These are phyloP conservation scores for Artibeus lituratus DNA, from an alignment of 2,797 vertebrate genomes.

Conservation along the genomic window DNA sequence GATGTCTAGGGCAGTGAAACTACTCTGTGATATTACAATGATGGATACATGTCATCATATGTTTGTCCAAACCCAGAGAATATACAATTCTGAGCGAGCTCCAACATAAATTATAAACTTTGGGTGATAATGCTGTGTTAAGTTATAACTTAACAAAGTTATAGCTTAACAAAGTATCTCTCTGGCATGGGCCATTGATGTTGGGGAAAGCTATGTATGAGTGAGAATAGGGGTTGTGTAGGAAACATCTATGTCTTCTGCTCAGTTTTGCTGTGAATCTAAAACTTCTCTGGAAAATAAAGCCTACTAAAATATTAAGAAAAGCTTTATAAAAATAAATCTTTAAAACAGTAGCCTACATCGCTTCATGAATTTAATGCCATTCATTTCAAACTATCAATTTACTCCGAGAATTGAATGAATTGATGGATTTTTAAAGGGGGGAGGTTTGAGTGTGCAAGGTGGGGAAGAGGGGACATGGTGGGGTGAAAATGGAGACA, in stretches of 20 bases:
- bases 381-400: not conserved
- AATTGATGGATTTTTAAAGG: not conserved
- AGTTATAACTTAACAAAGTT: no score
- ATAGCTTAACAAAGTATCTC: not conserved
- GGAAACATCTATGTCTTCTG: not conserved
- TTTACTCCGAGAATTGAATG: not conserved
- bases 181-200: not conserved
- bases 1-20: not conserved
- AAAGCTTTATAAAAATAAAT: not conserved
- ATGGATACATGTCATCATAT: not conserved
- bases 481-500: no score
- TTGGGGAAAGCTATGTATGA: not conserved
- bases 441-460: no score
- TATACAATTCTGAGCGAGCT: not conserved
- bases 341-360: not conserved
- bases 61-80: not conserved
- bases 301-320: not conserved
- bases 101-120: not conserved
- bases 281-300: not conserved
- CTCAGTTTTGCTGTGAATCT: not conserved
- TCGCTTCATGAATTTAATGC: not conserved
- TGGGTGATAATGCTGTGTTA: not conserved
- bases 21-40: not conserved
- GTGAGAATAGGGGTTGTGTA: not conserved
- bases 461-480: no score